Percentiles rank a stretch among this genome's conserved stretches.
phyloP scores from a whole-genome alignment of 2,888 invertebrate genomes.

The Melieria omissa region DNA sequence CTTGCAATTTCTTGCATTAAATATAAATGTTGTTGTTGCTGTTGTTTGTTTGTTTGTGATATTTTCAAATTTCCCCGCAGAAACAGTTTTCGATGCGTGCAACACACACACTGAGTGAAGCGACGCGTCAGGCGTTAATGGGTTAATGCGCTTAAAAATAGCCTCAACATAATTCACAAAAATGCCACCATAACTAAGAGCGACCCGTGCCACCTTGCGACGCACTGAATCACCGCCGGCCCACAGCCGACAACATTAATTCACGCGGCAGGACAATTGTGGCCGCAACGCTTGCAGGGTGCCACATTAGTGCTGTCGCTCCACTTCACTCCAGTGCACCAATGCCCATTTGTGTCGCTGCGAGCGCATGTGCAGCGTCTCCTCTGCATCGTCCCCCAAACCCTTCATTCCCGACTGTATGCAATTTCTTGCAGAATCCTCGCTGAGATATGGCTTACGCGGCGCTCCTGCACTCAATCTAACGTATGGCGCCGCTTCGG shows the following conservation, averaged over 20 bases:
- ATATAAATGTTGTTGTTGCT: not conserved
- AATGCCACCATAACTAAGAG: not conserved
- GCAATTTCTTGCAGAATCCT: not conserved
- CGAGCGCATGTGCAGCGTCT: not conserved
- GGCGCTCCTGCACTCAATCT: no score
- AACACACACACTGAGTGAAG: not conserved
- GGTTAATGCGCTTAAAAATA: slow-evolving; percentile 30
- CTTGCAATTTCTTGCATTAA: not conserved
- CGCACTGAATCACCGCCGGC: not conserved
- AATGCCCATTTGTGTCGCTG: no score
- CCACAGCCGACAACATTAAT: slow-evolving; percentile 6
- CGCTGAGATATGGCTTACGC: no score
- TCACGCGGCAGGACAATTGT: not conserved
- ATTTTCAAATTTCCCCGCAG: no score
- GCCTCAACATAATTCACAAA: slow-evolving; percentile 33
- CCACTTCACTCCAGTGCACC: slow-evolving; percentile 34
- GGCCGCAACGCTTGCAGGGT: slow-evolving; percentile 31
- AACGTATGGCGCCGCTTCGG: no score
- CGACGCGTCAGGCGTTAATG: slow-evolving; percentile 26
- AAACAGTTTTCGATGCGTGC: no score
- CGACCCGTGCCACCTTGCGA: not conserved
- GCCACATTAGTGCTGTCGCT: slow-evolving; percentile 44
- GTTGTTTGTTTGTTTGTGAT: not conserved
- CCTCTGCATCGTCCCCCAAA: not conserved
- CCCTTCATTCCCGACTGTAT: not conserved